Evolutionary conservation across 1,140 invertebrate species (phyloP).

Genomic region (Tribolium madens): DNA sequence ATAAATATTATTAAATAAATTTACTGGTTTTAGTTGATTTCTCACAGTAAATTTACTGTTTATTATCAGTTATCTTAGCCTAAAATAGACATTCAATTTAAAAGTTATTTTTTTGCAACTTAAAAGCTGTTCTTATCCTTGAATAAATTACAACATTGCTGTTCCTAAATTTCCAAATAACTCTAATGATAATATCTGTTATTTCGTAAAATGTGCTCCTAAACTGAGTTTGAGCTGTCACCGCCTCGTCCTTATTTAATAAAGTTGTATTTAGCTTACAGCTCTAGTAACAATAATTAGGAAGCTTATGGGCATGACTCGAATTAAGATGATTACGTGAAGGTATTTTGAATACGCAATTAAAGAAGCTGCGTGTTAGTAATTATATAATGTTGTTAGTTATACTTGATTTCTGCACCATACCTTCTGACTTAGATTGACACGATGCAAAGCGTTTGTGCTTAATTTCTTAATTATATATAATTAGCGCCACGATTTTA

Average conservation of each 20-base stretch:
- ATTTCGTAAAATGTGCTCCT: neutral
- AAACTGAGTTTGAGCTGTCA: constrained; percentile 1
- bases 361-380: neutral
- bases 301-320: neutral
- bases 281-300: neutral
- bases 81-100: too few relatives aligned
- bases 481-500: neutral
- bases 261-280: constrained; percentile 10
- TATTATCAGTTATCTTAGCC: too few relatives aligned
- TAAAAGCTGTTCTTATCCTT: too few relatives aligned
- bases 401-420: neutral
- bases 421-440: neutral
- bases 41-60: too few relatives aligned
- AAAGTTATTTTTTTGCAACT: too few relatives aligned
- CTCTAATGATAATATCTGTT: neutral
- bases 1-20: too few relatives aligned
- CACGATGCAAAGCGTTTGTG: neutral
- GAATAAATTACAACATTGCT: too few relatives aligned
- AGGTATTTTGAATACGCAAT: neutral
- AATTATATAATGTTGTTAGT: neutral
- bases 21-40: too few relatives aligned
- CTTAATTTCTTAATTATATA: neutral
- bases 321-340: neutral
- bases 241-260: neutral
- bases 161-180: neutral